Conservation (phyloP, 2,888 invertebrate genomes). For the Rotaria socialis region DNA sequence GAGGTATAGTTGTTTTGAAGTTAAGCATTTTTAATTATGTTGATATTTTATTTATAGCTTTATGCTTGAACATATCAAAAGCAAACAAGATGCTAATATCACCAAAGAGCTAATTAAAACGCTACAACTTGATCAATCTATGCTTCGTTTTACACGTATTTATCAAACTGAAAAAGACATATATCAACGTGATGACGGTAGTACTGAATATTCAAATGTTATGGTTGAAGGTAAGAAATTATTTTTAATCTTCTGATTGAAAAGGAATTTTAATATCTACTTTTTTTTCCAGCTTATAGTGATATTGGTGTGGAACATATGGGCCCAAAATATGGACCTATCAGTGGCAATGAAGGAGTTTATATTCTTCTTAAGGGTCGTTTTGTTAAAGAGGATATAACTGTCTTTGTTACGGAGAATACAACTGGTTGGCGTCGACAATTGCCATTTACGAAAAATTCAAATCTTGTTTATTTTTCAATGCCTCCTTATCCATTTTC, state of each 20-base stretch:
- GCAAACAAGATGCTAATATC: not conserved
- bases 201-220: not conserved
- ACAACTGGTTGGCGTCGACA: not conserved
- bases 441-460: not conserved
- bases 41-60: not conserved
- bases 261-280: not conserved
- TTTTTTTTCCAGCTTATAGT: not conserved
- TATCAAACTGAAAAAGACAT: not conserved
- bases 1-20: not conserved
- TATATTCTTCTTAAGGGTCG: not conserved
- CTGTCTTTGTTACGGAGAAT: not conserved
- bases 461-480: not conserved
- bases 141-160: not conserved
- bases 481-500: not conserved
- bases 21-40: not conserved
- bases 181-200: not conserved
- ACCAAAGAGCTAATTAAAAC: not conserved
- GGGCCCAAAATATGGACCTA: not conserved
- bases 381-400: not conserved
- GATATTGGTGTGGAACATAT: not conserved
- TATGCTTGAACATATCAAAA: not conserved
- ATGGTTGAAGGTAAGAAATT: not conserved
- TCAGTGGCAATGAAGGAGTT: not conserved
- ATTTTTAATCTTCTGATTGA: not conserved
- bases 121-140: not conserved